Conservation (phyloP, 2,888 invertebrate species). For the Acleris laterana region DNA sequence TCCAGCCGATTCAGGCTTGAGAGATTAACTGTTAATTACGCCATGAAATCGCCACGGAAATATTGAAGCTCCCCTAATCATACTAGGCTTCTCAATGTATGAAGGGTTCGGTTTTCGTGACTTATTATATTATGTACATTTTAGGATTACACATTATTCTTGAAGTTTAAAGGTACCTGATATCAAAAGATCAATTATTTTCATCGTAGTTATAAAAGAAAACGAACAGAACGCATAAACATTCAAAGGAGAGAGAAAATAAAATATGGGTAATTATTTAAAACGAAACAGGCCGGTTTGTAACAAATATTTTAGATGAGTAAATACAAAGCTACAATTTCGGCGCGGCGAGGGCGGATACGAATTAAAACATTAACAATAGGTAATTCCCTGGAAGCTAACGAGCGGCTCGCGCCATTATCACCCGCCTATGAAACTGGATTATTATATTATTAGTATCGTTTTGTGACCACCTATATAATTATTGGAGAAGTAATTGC, state of each 20-base stretch:
- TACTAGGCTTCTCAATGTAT: too few species aligned
- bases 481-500: constrained; percentile 60
- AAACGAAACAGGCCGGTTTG: constrained; percentile 11
- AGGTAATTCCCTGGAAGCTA: constrained; percentile 75
- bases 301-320: constrained; percentile 29
- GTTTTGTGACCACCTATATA: constrained; percentile 59
- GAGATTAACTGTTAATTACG: too few species aligned
- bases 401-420: constrained; percentile 75
- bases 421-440: constrained; percentile 71
- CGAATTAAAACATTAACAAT: constrained; percentile 82
- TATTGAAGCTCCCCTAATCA: too few species aligned
- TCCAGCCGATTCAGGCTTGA: too few species aligned
- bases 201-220: not conserved
- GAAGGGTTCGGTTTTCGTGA: too few species aligned
- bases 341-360: constrained; percentile 55
- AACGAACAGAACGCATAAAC: not conserved
- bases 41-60: too few species aligned
- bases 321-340: constrained; percentile 32
- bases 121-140: too few species aligned
- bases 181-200: too few species aligned
- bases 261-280: constrained; percentile 19
- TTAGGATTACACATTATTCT: too few species aligned
- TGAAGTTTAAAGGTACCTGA: too few species aligned
- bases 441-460: constrained; percentile 75
- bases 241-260: constrained; percentile 4